These are phyloP conservation scores for Sebastes jordani DNA, from an alignment of 2,797 vertebrate species.

Conservation along the genomic window DNA sequence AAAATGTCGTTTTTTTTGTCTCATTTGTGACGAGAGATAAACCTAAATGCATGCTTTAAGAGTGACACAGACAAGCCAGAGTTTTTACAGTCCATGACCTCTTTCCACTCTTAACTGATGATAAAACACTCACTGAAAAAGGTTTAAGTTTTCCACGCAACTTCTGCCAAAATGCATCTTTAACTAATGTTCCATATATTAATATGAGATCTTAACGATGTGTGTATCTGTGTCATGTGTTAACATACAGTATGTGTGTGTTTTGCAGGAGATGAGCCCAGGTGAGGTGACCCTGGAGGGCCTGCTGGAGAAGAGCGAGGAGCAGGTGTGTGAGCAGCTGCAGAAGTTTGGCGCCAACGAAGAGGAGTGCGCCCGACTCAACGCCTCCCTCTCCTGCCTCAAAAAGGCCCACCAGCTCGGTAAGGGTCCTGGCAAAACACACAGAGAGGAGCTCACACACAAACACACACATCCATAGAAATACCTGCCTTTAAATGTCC, in stretches of 20 bases:
- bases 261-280: constrained; percentile 86
- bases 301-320: constrained; percentile 92
- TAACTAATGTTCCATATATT: not conserved
- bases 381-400: constrained; percentile 95
- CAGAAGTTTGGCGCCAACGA: constrained; percentile 93
- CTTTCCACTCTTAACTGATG: not conserved
- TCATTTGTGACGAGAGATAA: not conserved
- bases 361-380: constrained; percentile 95
- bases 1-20: not conserved
- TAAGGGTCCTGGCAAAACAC: constrained; percentile 64
- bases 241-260: not conserved
- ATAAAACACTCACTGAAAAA: not conserved
- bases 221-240: not conserved
- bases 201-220: not conserved
- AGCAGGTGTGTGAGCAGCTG: constrained; percentile 91
- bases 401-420: constrained; percentile 92
- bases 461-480: not conserved
- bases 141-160: not conserved
- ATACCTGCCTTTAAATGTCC: not conserved
- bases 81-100: not conserved
- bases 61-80: not conserved
- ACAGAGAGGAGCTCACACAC: not conserved
- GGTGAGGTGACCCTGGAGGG: constrained; percentile 92
- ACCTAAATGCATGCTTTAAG: not conserved
- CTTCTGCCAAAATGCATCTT: not conserved